Conservation (phyloP, 2,888 invertebrate species). For the Drosophila falleni region DNA sequence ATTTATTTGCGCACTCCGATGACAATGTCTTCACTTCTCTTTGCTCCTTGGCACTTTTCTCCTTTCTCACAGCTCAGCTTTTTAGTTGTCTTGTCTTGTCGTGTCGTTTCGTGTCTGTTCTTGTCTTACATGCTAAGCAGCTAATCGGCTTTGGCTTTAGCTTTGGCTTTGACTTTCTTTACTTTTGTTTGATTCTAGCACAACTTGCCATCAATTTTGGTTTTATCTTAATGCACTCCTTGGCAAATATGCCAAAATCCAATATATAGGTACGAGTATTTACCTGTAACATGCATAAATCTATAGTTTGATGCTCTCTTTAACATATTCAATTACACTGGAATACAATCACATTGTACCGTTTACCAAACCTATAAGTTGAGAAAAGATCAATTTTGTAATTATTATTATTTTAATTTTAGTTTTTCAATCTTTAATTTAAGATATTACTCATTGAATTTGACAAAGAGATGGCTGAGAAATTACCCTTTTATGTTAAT, state of each 20-base stretch:
- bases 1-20: slow-evolving; percentile 63
- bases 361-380: background rate
- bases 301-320: background rate
- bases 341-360: background rate
- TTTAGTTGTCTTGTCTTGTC: slow-evolving; percentile 33
- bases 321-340: slow-evolving; percentile 11
- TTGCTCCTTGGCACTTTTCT: background rate
- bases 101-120: slow-evolving; percentile 41
- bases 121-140: slow-evolving; percentile 61
- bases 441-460: too few relatives aligned
- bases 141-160: slow-evolving; percentile 70
- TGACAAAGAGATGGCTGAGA: background rate
- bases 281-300: background rate
- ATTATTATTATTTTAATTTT: too few relatives aligned
- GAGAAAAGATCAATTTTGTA: too few relatives aligned
- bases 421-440: background rate
- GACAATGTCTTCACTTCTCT: slow-evolving; percentile 29
- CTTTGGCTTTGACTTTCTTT: slow-evolving; percentile 54
- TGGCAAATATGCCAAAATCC: slow-evolving; percentile 22
- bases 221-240: slow-evolving; percentile 52
- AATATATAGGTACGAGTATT: background rate
- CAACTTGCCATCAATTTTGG: slow-evolving; percentile 35
- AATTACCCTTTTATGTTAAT: slow-evolving; percentile 3
- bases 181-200: slow-evolving; percentile 19
- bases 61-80: background rate